These are phyloP conservation scores for Adelosebastes latens DNA, from an alignment of 2,797 vertebrate genomes.

Conservation along the genomic window DNA sequence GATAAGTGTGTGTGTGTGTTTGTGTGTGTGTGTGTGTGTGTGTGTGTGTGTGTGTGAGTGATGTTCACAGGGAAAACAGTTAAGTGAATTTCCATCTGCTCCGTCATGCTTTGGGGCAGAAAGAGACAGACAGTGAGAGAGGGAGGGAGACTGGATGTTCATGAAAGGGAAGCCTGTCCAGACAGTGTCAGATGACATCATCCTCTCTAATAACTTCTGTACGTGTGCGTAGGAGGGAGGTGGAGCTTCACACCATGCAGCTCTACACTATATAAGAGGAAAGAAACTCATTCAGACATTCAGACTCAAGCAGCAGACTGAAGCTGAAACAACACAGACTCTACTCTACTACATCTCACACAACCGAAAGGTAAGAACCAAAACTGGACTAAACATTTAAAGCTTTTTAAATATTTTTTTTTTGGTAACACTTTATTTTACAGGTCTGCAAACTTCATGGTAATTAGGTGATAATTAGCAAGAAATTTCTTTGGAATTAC, in stretches of 20 bases:
- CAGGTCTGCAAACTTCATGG: too few species aligned
- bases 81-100: conserved; percentile 46
- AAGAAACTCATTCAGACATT: background rate
- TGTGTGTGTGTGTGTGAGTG: background rate
- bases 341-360: background rate
- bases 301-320: conserved; percentile 27
- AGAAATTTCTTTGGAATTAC: background rate
- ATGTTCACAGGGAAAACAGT: background rate
- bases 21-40: background rate
- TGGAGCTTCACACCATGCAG: background rate
- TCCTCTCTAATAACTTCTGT: conserved; percentile 47
- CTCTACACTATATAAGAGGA: conserved; percentile 73
- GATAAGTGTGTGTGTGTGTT: background rate
- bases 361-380: conserved; percentile 46
- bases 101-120: conserved; percentile 20
- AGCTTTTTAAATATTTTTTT: background rate
- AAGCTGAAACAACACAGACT: background rate
- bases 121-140: background rate
- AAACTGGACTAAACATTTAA: background rate
- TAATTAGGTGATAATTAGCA: too few species aligned
- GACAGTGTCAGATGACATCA: conserved; percentile 76
- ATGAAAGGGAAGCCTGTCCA: conserved; percentile 65
- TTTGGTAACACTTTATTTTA: too few species aligned
- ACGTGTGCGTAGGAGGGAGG: background rate
- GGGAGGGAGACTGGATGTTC: conserved; percentile 9